A percentile compares a stretch with the other conserved stretches of the same genome.
Conservation (phyloP, 2,888 invertebrate genomes). For the Salticus scenicus region DNA sequence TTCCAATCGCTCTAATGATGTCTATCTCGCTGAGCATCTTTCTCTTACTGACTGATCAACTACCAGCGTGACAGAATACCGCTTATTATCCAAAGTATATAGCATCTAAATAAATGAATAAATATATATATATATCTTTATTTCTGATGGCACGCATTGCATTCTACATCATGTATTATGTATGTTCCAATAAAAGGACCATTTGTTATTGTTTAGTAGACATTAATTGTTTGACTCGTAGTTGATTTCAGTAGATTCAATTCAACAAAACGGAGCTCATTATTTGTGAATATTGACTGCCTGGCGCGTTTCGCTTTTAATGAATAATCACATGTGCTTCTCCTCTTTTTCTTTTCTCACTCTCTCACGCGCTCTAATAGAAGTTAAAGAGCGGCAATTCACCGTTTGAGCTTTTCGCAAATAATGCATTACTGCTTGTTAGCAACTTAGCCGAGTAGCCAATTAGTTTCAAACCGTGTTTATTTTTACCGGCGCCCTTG, state of each 20-base stretch:
- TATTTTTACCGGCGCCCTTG: conserved; percentile 34
- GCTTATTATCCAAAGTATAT: not conserved
- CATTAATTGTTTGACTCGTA: conserved; percentile 30
- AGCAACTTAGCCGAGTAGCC: conserved; percentile 66
- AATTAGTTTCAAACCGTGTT: conserved; percentile 58
- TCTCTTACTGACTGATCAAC: not conserved
- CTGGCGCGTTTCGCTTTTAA: conserved; percentile 49
- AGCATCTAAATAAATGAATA: too few relatives aligned
- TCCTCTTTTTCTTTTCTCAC: conserved; percentile 20
- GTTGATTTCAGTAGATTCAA: not conserved
- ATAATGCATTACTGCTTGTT: conserved; percentile 70
- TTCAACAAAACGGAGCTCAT: conserved; percentile 34
- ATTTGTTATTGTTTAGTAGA: conserved; percentile 24
- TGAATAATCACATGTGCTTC: conserved; percentile 30
- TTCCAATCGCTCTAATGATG: not conserved
- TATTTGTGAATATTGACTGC: conserved; percentile 34
- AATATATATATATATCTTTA: not conserved
- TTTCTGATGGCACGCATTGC: not conserved
- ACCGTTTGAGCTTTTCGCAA: conserved; percentile 39
- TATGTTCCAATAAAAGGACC: conserved; percentile 23
- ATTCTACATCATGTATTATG: conserved; percentile 21
- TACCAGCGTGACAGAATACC: not conserved
- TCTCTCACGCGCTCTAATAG: conserved; percentile 34
- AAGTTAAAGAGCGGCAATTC: conserved; percentile 59
- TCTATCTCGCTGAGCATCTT: not conserved